Base-by-base conservation (phyloP, 2,888 invertebrate genomes). In the Ommatoiulus sabulosus region DNA sequence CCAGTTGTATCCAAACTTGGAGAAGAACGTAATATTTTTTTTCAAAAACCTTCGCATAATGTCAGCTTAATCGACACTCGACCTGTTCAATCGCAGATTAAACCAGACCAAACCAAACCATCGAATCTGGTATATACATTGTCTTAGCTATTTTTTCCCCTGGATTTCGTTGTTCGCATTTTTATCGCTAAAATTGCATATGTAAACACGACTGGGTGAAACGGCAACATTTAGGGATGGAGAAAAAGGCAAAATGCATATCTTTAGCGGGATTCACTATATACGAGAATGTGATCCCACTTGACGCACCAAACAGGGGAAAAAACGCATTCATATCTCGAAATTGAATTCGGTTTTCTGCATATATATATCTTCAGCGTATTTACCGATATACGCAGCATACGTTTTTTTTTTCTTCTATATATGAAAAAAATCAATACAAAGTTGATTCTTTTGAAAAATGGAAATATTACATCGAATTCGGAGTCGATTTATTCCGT, bases 371-470 rank as follows among this genome's bases (percentile, higher is more conserved):
- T 63, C 63, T 72, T 72, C 72, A 24, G 72, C 72, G 24, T 72
- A n/a, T 72, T 72, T 72, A 72, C 72, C 20, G 72, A 72, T 72
- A 24, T n/a, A 72, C 24, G 52, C 52, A 24, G 72, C n/a, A 72
- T 72, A 24, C 20, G 72, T 72, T 72, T 72, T 72, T 72, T n/a
- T n/a, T n/a, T n/a, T n/a, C n/a, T n/a, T n/a, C n/a, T n/a, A 0
- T 63, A 72, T 24, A 8, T 10, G 17, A 63, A 72, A 72, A 72
- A 72, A 72, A 72, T 72, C 72, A 72, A 72, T 72, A 72, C n/a
- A 72, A 24, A 72, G 24, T 72, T 72, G 72, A 72, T 72, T 72
- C 72, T 72, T 72, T 72, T 72, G 72, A 72, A 72, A 72, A 72
- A 72, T 72, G 72, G 72, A 72, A 24, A 72, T 72, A 72, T 72